These are phyloP conservation scores for Malthinus flaveolus DNA, from an alignment of 2,888 invertebrate genomes.

Conservation along the genomic window DNA sequence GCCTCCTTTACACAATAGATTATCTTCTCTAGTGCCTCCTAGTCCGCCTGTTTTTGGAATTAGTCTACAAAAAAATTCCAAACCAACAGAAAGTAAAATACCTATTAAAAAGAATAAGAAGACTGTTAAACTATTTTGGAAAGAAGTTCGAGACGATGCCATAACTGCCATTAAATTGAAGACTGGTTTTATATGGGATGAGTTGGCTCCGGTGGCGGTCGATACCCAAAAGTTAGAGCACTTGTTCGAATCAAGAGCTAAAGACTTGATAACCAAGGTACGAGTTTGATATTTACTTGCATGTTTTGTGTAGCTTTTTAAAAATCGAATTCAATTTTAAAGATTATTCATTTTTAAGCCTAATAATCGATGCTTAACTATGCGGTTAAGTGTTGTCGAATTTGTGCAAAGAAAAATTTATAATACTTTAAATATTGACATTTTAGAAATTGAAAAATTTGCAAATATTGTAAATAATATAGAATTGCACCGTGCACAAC, in stretches of 20 bases:
- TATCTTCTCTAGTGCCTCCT: constrained; percentile 55
- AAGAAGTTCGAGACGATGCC: constrained; percentile 84
- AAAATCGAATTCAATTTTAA: too few species aligned
- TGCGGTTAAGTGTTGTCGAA: too few species aligned
- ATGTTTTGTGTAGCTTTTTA: background rate
- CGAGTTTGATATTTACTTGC: constrained; percentile 38
- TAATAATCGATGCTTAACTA: too few species aligned
- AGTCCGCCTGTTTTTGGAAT: constrained; percentile 57
- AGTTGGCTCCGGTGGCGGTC: constrained; percentile 78
- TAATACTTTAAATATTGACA: too few species aligned
- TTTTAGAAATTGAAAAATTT: too few species aligned
- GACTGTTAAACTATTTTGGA: constrained; percentile 98
- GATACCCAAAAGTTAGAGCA: constrained; percentile 94
- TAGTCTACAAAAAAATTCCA: constrained; percentile 43
- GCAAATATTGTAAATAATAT: too few species aligned
- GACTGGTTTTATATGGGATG: constrained; percentile 86
- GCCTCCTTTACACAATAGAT: constrained; percentile 55
- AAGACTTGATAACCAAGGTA: constrained; percentile 94
- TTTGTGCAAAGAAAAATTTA: too few species aligned
- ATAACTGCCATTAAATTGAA: constrained; percentile 62
- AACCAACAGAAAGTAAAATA: constrained; percentile 52
- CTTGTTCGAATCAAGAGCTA: constrained; percentile 94
- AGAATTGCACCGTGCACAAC: too few species aligned
- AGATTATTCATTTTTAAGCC: too few species aligned
- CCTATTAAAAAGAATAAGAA: constrained; percentile 86